Evolutionary conservation across 2,797 vertebrate species (phyloP).

Genomic region (Galago senegalensis): DNA sequence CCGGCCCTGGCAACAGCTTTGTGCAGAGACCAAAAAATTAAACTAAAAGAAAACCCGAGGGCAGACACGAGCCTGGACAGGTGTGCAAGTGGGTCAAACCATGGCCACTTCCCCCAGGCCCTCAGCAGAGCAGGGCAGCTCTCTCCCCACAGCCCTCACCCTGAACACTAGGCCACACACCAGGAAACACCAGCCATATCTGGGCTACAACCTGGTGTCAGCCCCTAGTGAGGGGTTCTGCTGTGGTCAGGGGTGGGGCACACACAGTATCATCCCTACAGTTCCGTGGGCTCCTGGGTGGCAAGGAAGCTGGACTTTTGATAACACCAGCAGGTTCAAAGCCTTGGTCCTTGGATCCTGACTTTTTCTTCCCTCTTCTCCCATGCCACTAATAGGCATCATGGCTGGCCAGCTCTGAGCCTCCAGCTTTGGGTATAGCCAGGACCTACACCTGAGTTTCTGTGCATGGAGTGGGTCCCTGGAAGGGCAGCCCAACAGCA

Average conservation of each 20-base stretch:
- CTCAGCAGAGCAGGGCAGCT: not conserved
- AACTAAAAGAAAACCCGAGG: not conserved
- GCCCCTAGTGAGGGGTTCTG: not conserved
- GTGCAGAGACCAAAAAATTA: not conserved
- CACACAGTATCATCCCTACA: rapidly evolving
- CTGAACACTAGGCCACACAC: not conserved
- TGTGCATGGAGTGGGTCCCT: not conserved
- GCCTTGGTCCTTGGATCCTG: not conserved
- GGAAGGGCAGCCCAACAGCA: not conserved
- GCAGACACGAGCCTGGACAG: not conserved
- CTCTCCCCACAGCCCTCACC: not conserved
- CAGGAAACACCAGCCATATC: not conserved
- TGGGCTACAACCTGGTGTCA: rapidly evolving
- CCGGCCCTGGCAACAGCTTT: not conserved
- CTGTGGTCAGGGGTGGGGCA: rapidly evolving
- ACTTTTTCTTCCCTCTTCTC: not conserved
- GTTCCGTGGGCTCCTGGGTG: not conserved
- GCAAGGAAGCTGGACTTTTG: not conserved
- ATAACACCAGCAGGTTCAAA: not conserved
- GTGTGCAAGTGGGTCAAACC: not conserved
- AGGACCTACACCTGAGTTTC: not conserved
- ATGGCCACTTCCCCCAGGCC: not conserved
- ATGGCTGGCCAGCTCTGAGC: not conserved
- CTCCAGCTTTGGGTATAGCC: not conserved
- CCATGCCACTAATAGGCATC: not conserved